Base-by-base conservation (phyloP, 2,888 invertebrate genomes). In the Scelioninae gen. 1 region DNA sequence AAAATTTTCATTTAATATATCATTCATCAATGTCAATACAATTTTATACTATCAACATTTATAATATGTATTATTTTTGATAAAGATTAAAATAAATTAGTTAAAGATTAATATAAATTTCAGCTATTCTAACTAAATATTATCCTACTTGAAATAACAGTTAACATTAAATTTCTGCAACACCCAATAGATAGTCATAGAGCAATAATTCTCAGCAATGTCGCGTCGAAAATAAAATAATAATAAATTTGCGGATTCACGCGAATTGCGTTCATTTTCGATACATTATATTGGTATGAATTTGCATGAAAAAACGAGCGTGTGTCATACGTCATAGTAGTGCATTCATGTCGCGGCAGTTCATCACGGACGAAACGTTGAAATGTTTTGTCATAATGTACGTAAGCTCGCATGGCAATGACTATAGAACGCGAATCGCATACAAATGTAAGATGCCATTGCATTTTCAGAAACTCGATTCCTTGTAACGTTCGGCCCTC, bases 341-440 rank as follows among this genome's bases (percentile, higher is more conserved):
- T 58, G 58, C 47, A 58, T 75, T 58, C 65, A 55, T 65, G 66
- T 66, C 63, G 47, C 66, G 31, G 66, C 49, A 76, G 66, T 56
- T 76, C 76, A 68, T 66, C 68, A 58, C 53, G 40, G 43, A 60
- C 40, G 47, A 77, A 68, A 77, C 45, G 60, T 32, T 68, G 68
- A 69, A 68, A 68, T 77, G 77, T 75, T 65, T 77, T 69, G 66
- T 45, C 60, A 60, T 68, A 76, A 68, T 77, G 65, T 58, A 58
- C 58, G 58, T 58, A 69, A n/a, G n/a, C n/a, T n/a, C n/a, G n/a
- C n/a, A n/a, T 47, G 68, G 53, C 62, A 68, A 68, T 62, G 68
- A 77, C 68, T 77, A 43, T 13, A 55, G 29, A 77, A 77, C 68
- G 68, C 32, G 34, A 76, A 68, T 76, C 51, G 76, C 66, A 76